phyloP scores from a whole-genome alignment of 2,888 invertebrate genomes.

The Epiblema foenella region DNA sequence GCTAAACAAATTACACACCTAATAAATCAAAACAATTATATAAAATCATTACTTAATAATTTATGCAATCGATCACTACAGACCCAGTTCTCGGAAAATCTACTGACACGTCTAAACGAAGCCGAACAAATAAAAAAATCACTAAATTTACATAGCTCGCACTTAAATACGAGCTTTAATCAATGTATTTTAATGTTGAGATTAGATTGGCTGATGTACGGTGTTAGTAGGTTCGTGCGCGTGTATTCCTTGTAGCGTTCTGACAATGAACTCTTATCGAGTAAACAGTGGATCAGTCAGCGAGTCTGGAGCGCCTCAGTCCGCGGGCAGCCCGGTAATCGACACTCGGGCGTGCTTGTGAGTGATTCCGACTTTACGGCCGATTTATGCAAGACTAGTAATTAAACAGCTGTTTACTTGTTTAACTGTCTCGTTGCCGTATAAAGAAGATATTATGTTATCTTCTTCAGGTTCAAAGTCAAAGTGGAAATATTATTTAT shows the following conservation, averaged over 20 bases:
- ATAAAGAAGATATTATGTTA: no score
- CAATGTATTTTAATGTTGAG: background rate
- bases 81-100: conserved; percentile 64
- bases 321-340: conserved; percentile 75
- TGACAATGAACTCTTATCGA: conserved; percentile 81
- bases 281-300: conserved; percentile 79
- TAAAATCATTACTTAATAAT: conserved; percentile 73
- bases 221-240: conserved; percentile 13
- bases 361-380: conserved; percentile 70
- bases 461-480: background rate
- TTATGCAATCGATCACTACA: conserved; percentile 56
- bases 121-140: background rate
- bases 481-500: no score
- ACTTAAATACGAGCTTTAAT: conserved; percentile 6
- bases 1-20: background rate
- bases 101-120: conserved; percentile 70
- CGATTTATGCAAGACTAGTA: conserved; percentile 60
- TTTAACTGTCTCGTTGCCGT: conserved; percentile 13
- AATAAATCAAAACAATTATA: conserved; percentile 51
- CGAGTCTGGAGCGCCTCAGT: conserved; percentile 76
- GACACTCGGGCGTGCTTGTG: conserved; percentile 60
- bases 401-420: conserved; percentile 24
- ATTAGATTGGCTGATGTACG: background rate
- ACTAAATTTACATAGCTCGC: background rate
- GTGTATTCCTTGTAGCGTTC: conserved; percentile 70